phyloP scores from a whole-genome alignment of 2,797 vertebrate species.

The Florisuga fusca region DNA sequence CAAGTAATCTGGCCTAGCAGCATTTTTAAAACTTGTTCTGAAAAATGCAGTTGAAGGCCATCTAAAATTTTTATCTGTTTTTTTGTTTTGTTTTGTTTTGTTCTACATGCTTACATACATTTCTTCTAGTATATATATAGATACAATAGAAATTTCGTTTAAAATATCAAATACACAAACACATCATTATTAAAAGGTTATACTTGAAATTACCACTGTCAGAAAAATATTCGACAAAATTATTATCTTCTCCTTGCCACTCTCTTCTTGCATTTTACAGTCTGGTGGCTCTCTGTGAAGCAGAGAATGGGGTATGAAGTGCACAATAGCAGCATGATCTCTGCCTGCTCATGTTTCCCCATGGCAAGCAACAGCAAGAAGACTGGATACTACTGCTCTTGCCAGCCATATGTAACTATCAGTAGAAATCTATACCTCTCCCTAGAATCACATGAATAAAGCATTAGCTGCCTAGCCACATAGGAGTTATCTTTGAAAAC shows the following conservation, averaged over 20 bases:
- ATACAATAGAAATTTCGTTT: not conserved
- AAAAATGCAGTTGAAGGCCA: not conserved
- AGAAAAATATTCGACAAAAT: not conserved
- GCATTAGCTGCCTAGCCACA: not conserved
- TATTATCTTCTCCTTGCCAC: not conserved
- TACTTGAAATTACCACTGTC: not conserved
- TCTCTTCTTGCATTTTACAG: not conserved
- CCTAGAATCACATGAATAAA: constrained; percentile 26
- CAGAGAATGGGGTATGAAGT: not conserved
- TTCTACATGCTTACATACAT: not conserved
- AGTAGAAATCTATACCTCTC: constrained; percentile 50
- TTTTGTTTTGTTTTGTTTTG: not conserved
- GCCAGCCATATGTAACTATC: not conserved
- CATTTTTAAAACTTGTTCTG: not conserved
- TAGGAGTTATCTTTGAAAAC: constrained; percentile 12
- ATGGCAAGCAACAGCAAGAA: not conserved
- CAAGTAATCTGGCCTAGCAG: not conserved
- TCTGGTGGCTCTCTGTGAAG: not conserved
- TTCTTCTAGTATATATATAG: not conserved
- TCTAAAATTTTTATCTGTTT: not conserved
- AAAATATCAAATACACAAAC: not conserved
- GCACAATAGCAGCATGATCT: fast-evolving
- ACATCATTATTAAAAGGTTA: not conserved
- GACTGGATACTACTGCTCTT: not conserved
- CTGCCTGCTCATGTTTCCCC: not conserved